Evolutionary conservation across 2,113 vertebrate genomes (phyloP).

Genomic region (Istiophorus platypterus): DNA sequence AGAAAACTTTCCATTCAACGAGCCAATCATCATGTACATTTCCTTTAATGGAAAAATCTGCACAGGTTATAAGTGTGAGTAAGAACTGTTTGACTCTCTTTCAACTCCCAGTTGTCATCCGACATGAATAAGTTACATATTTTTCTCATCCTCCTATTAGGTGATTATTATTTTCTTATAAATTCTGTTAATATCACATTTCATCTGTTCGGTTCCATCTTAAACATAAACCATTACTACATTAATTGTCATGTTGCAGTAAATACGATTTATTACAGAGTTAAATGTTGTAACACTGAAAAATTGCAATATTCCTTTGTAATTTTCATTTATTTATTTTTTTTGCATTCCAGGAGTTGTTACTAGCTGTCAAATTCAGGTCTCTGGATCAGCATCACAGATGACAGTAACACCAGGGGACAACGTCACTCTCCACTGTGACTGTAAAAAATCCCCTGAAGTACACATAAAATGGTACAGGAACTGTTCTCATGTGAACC

Average conservation of each 20-base stretch:
- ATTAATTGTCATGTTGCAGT: not conserved
- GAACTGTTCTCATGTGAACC: slow-evolving; percentile 38
- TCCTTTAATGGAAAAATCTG: not conserved
- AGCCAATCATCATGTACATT: slow-evolving; percentile 26
- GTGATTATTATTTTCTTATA: slow-evolving; percentile 7
- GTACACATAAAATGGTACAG: slow-evolving; percentile 37
- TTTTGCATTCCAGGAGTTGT: slow-evolving; percentile 36
- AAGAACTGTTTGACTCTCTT: not conserved
- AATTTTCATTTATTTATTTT: too few species aligned
- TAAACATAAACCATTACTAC: not conserved
- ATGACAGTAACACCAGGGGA: slow-evolving; percentile 20
- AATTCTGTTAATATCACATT: not conserved
- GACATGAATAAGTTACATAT: slow-evolving; percentile 10
- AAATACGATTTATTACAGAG: too few species aligned
- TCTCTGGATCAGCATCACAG: not conserved
- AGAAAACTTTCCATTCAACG: not conserved
- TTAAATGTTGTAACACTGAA: not conserved
- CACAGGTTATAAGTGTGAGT: not conserved
- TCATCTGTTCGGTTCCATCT: not conserved
- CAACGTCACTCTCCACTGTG: slow-evolving; percentile 33
- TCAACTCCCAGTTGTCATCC: not conserved
- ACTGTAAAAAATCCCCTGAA: not conserved
- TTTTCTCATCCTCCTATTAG: slow-evolving; percentile 1
- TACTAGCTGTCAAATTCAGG: not conserved
- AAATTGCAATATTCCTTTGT: not conserved